Base-by-base conservation (phyloP, 2,797 vertebrate species). In the Leucoraja ocellata region DNA sequence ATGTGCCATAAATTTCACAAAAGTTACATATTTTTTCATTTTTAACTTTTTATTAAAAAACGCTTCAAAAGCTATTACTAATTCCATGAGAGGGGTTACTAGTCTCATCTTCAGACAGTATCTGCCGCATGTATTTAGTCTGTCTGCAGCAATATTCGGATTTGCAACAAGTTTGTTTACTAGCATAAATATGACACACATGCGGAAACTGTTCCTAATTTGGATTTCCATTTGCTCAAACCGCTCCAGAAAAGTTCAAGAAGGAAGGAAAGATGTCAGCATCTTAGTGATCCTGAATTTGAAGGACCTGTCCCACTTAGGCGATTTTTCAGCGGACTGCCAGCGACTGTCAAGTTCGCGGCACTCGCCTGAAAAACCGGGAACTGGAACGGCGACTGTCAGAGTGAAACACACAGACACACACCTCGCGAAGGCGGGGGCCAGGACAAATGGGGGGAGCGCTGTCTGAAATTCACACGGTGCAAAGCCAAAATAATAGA, bases 361-460 rank as follows among this genome's bases (percentile, higher is more conserved):
- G 46, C 46, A 46, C 23, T 93, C 65, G 32, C 14, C n/a, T 77
- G 90, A 94, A 92, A 93, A 46, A 46, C 2, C 46, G 46, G 46
- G 46, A 46, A 2, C 46, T 4, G 46, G 46, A 46, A 46, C 46
- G 46, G 46, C 46, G 46, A 46, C 46, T 46, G 46, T 46, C 46
- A 46, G 46, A 46, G 39, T 46, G 39, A 2, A 46, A 46, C 39
- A 46, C 39, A 32, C 32, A 32, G 32, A 46, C 39, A 46, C 39
- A 46, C 39, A 46, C 39, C 1, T 46, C 39, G 39, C 39, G 2
- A 46, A 46, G 39, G 2, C 39, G 39, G 39, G 39, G 39, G 39
- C 39, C 39, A 46, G 39, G 39, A 1, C 39, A 46, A 46, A 46
- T 46, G 39, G 39, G 39, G 39, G 39, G 39, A 46, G 39, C 39